Percentiles rank a stretch among this genome's conserved stretches.
phyloP scores from a whole-genome alignment of 2,113 vertebrate genomes.

The Perca schrenkii region DNA sequence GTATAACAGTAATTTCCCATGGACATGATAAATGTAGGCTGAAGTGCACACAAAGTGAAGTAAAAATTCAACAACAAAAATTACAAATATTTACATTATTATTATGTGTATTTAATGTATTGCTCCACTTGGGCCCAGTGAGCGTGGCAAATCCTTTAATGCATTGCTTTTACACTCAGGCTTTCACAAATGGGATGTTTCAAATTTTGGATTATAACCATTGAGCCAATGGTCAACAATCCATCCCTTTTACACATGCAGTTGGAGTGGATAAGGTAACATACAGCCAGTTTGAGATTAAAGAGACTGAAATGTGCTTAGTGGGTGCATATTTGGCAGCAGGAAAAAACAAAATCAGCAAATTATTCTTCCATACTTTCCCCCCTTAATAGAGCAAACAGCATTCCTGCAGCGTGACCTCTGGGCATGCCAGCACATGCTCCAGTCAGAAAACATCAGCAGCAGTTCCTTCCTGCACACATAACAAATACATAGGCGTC shows the following conservation, averaged over 20 bases:
- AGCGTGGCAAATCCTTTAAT: slow-evolving; percentile 36
- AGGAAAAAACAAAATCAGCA: slow-evolving; percentile 27
- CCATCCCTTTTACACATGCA: slow-evolving; percentile 15
- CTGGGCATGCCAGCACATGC: slow-evolving; percentile 59
- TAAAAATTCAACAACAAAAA: neutral
- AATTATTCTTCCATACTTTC: slow-evolving; percentile 28
- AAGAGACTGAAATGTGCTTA: slow-evolving; percentile 20
- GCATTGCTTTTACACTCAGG: slow-evolving; percentile 24
- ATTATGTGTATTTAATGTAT: slow-evolving; percentile 15
- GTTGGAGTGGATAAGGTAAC: neutral
- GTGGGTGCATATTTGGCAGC: slow-evolving; percentile 9
- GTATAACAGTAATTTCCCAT: slow-evolving; percentile 14
- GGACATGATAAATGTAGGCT: slow-evolving; percentile 7
- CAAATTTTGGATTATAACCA: slow-evolving; percentile 27
- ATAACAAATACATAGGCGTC: slow-evolving; percentile 35
- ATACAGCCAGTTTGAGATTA: slow-evolving; percentile 19
- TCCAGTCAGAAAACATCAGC: slow-evolving; percentile 27
- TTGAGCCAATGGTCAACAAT: slow-evolving; percentile 21
- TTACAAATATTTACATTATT: slow-evolving; percentile 32
- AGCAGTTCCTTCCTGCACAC: slow-evolving; percentile 7
- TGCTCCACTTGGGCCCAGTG: neutral
- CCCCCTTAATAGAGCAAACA: slow-evolving; percentile 16
- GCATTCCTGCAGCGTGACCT: slow-evolving; percentile 64
- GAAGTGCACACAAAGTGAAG: slow-evolving; percentile 15
- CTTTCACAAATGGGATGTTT: slow-evolving; percentile 42